Percentiles rank a stretch among this genome's conserved stretches.
These are phyloP conservation scores for Pseudotriccus pelzelni DNA, from an alignment of 2,797 vertebrate genomes.

Conservation along the genomic window DNA sequence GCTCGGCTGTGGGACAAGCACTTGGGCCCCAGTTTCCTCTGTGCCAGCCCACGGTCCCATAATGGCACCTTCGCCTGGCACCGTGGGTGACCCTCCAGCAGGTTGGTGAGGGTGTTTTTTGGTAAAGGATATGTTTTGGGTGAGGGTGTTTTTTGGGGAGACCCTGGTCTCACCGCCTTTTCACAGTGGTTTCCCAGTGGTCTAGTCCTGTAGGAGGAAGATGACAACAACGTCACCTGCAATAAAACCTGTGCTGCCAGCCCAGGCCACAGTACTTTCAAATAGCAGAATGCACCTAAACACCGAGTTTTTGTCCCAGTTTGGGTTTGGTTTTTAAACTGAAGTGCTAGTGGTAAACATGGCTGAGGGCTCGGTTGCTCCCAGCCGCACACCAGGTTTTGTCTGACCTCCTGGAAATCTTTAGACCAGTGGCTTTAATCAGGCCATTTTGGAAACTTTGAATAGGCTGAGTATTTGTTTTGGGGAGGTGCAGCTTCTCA, in stretches of 20 bases:
- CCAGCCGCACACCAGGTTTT: neutral
- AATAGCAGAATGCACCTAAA: neutral
- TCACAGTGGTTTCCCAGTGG: rapidly evolving
- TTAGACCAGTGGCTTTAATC: neutral
- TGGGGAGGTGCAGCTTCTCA: neutral
- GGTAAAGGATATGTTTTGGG: neutral
- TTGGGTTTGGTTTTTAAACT: neutral
- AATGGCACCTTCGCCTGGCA: rapidly evolving
- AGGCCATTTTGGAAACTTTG: neutral
- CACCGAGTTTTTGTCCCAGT: rapidly evolving
- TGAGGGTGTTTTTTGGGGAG: neutral
- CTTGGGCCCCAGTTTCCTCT: rapidly evolving
- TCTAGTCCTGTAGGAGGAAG: rapidly evolving
- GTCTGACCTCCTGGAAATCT: neutral
- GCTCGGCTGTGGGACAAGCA: rapidly evolving
- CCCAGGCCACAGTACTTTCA: neutral
- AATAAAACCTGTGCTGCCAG: neutral
- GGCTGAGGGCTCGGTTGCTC: neutral
- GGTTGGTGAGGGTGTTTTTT: no score
- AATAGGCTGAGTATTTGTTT: neutral
- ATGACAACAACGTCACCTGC: neutral
- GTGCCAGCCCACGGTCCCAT: rapidly evolving
- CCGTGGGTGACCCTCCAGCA: rapidly evolving
- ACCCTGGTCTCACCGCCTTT: rapidly evolving
- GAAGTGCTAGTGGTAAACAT: neutral